A percentile compares a stretch with the other conserved stretches of the same genome.
phyloP scores from a whole-genome alignment of 1,140 invertebrate genomes.

The Eupristina koningsbergeri region DNA sequence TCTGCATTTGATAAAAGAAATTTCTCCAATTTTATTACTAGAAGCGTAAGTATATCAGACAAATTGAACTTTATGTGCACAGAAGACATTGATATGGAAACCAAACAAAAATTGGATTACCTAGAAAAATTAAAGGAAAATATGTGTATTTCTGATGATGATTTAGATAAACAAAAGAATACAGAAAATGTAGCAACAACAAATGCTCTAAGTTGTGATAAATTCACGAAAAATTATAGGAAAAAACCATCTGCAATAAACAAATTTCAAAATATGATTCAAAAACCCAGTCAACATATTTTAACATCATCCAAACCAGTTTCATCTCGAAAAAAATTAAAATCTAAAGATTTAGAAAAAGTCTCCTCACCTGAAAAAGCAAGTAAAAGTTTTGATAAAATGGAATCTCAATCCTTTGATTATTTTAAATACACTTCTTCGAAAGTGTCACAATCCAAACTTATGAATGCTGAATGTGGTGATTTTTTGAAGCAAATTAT shows the following conservation, averaged over 20 bases:
- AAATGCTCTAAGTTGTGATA: constrained; percentile 61
- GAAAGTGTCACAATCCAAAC: constrained; percentile 65
- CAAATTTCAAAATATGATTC: constrained; percentile 40
- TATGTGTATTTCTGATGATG: constrained; percentile 64
- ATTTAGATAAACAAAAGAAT: constrained; percentile 67
- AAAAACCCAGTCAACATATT: constrained; percentile 45
- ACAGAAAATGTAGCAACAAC: constrained; percentile 71
- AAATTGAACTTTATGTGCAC: constrained; percentile 65
- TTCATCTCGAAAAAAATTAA: constrained; percentile 54
- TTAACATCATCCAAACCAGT: constrained; percentile 54
- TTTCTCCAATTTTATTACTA: constrained; percentile 58
- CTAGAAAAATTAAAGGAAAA: constrained; percentile 60
- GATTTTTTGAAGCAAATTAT: constrained; percentile 72
- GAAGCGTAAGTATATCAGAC: constrained; percentile 48
- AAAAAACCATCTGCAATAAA: constrained; percentile 50
- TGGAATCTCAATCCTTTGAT: constrained; percentile 68
- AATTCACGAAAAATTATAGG: constrained; percentile 12
- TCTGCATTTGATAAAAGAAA: constrained; percentile 66
- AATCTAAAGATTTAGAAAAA: constrained; percentile 63
- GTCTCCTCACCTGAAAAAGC: constrained; percentile 71
- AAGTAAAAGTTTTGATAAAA: constrained; percentile 69
- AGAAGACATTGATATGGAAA: constrained; percentile 66
- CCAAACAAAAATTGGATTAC: constrained; percentile 65
- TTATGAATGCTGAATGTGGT: constrained; percentile 70
- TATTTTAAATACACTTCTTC: constrained; percentile 60